Conservation (phyloP, 2,888 invertebrate genomes). For the Mesorhabditis belari region DNA sequence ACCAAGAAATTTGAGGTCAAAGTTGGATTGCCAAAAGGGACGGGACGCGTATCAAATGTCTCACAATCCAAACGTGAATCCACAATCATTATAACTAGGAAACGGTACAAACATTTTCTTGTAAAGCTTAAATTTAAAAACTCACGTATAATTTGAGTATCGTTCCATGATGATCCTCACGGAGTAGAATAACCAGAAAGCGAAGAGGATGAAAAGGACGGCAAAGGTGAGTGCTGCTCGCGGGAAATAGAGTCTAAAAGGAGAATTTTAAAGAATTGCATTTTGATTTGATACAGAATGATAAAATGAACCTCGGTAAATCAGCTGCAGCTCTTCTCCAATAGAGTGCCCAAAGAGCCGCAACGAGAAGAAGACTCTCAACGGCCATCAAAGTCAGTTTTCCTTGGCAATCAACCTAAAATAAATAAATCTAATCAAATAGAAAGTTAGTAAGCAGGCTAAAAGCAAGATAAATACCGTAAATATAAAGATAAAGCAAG, state of each 20-base stretch:
- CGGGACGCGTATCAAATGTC: too few species aligned
- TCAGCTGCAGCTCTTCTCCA: constrained; percentile 36
- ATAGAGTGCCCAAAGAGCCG: constrained; percentile 31
- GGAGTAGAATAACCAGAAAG: constrained; percentile 95
- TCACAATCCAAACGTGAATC: too few species aligned
- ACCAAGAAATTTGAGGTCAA: too few species aligned
- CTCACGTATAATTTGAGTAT: constrained; percentile 28
- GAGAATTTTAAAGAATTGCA: too few species aligned
- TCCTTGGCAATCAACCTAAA: constrained; percentile 42
- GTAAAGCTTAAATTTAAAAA: too few species aligned
- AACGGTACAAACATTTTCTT: too few species aligned
- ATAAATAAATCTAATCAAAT: constrained; percentile 4
- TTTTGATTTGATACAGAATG: too few species aligned
- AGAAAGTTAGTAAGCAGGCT: not conserved
- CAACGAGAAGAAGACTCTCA: constrained; percentile 39
- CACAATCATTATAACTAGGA: too few species aligned
- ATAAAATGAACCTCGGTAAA: constrained; percentile 35
- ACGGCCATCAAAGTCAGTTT: constrained; percentile 36
- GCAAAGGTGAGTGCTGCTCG: constrained; percentile 41
- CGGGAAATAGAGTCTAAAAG: constrained; percentile 17
- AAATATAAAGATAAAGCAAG: too few species aligned
- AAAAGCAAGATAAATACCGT: too few species aligned
- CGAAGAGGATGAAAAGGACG: constrained; percentile 80
- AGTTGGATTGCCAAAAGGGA: too few species aligned
- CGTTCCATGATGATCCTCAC: constrained; percentile 66